Conservation (phyloP, 2,797 vertebrate genomes). For the Numenius phaeopus region DNA sequence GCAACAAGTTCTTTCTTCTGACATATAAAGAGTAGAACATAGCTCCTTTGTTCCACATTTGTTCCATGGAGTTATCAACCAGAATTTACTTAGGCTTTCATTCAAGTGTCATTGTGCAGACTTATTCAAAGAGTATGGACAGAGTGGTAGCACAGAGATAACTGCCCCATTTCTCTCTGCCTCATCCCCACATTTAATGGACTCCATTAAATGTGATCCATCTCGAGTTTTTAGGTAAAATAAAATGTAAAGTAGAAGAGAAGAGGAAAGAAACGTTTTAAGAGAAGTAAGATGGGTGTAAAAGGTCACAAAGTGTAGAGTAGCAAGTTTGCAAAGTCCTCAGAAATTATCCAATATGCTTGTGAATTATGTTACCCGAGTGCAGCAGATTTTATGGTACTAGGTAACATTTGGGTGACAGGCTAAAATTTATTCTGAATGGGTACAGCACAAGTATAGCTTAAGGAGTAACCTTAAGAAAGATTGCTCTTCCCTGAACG, state of each 20-base stretch:
- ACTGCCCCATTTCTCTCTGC: slow-evolving; percentile 21
- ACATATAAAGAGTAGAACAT: slow-evolving; percentile 46
- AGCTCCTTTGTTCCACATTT: slow-evolving; percentile 66
- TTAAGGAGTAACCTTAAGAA: neutral
- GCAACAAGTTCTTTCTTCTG: slow-evolving; percentile 63
- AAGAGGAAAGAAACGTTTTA: neutral
- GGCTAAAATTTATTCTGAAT: neutral
- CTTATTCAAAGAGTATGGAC: slow-evolving; percentile 27
- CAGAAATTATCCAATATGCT: neutral
- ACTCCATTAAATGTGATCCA: neutral
- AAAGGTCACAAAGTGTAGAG: neutral
- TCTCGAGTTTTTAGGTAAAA: neutral
- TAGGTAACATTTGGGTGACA: neutral
- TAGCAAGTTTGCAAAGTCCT: neutral
- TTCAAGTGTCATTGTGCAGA: slow-evolving; percentile 52
- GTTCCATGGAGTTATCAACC: slow-evolving; percentile 63
- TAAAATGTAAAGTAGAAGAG: neutral
- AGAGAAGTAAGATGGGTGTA: neutral
- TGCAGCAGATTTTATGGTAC: neutral
- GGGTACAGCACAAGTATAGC: neutral
- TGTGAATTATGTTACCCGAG: neutral
- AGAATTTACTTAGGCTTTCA: slow-evolving; percentile 66
- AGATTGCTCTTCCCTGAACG: neutral
- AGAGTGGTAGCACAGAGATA: slow-evolving; percentile 11
- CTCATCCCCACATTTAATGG: neutral